Conservation (phyloP, 2,113 vertebrate species). For the Piliocolobus tephrosceles region DNA sequence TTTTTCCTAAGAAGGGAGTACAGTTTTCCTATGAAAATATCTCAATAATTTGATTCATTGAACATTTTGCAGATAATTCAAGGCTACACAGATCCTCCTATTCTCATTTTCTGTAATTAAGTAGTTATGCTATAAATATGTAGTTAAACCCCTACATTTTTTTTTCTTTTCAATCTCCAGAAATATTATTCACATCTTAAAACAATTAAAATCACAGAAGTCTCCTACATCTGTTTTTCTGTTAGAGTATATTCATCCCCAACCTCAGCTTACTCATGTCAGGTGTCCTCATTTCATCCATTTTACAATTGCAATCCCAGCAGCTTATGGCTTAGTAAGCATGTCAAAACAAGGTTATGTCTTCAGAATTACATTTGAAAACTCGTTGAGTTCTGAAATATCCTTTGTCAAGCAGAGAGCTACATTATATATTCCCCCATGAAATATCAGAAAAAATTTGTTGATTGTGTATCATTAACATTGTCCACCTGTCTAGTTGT, state of each 20-base stretch:
- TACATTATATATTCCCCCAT: not conserved
- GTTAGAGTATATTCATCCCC: too few relatives aligned
- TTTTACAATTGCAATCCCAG: conserved; percentile 44
- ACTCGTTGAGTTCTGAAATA: conserved; percentile 1
- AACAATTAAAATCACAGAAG: not conserved
- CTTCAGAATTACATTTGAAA: conserved; percentile 36
- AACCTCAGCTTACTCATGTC: not conserved
- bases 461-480: not conserved
- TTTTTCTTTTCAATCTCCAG: not conserved
- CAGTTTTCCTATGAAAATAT: not conserved
- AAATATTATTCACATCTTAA: not conserved
- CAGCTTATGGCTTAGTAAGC: not conserved
- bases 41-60: not conserved
- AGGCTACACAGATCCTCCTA: not conserved
- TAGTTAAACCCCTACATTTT: not conserved
- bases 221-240: not conserved
- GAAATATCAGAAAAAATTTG: not conserved
- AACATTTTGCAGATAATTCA: not conserved
- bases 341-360: not conserved
- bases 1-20: not conserved
- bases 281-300: not conserved
- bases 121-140: not conserved
- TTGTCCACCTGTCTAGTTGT: not conserved
- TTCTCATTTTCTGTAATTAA: not conserved
- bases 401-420: not conserved